Base-by-base conservation (phyloP, 2,888 invertebrate species). In the Athetis lepigone region DNA sequence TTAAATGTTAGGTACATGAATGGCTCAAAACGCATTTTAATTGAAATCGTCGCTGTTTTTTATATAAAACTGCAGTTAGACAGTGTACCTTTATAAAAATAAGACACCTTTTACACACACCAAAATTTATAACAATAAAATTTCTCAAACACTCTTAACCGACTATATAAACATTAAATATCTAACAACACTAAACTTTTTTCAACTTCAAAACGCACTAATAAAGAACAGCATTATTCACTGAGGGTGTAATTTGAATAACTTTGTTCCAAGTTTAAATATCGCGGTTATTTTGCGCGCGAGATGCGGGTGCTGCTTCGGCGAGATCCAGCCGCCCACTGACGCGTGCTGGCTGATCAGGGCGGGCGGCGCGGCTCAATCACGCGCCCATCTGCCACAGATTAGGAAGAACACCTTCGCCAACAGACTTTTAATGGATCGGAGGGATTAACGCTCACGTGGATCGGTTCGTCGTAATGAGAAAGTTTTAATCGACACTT, bases 341-440 rank as follows among this genome's bases (percentile, higher is more conserved):
- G 81, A 51, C 81, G 80, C 79, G 65, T 64, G 69, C 45, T 68
- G 61, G 21, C 50, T 62, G 69, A 59, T 49, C 59, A 54, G 68
- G 64, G 67, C 70, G 80, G 77, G 84, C 75, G 80, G 68, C 50
- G 71, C 66, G 78, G 52, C 80, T 83, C 83, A 79, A 86, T 85
- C 87, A 85, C 74, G 71, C 81, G 73, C 81, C 77, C 86, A 85
- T 83, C 83, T 84, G 79, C 75, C 86, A 85, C 85, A 84, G 85
- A 88, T 89, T 84, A 84, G 81, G 80, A 84, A 85, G 83, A 88
- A 88, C 85, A 86, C 84, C 82, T 85, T 80, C 74, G 55, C 75
- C 66, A 80, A 66, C 70, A 57, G 74, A 83, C 69, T 81, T 85
- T 81, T 87, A 86, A 87, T 88, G 84, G 86, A 84, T 79, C 65